These are phyloP conservation scores for Ramphastos sulfuratus DNA, from an alignment of 2,113 vertebrate genomes.

Conservation along the genomic window DNA sequence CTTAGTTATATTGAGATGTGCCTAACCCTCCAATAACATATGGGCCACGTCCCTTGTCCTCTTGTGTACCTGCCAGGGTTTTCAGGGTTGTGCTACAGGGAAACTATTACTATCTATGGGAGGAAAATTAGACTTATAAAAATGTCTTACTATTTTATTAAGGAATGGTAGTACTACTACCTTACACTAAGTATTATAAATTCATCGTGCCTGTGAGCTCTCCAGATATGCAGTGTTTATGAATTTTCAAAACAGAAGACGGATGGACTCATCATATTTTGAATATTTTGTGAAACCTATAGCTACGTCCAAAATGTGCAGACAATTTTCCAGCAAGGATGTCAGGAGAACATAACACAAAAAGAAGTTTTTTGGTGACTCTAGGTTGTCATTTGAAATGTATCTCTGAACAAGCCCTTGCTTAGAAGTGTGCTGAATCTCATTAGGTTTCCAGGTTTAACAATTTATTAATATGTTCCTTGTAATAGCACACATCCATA, in stretches of 20 bases:
- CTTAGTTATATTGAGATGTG: neutral
- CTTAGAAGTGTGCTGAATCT: neutral
- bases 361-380: neutral
- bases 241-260: neutral
- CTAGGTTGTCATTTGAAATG: neutral
- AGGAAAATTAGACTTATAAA: constrained; percentile 72
- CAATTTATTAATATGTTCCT: neutral
- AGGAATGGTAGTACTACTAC: constrained; percentile 63
- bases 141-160: constrained; percentile 71
- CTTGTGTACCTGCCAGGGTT: constrained; percentile 58
- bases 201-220: constrained; percentile 40
- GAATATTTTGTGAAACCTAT: constrained; percentile 1
- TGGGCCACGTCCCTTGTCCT: constrained; percentile 64
- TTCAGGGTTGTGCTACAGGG: constrained; percentile 74
- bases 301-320: neutral
- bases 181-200: constrained; percentile 62
- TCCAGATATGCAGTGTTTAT: neutral
- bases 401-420: neutral
- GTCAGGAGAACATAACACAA: neutral
- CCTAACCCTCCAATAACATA: constrained; percentile 37
- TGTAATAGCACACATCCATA: neutral
- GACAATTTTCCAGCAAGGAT: neutral
- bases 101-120: constrained; percentile 71
- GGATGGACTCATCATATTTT: constrained; percentile 14
- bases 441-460: neutral